These are phyloP conservation scores for Cydia amplana DNA, from an alignment of 1,140 invertebrate species.

Conservation along the genomic window DNA sequence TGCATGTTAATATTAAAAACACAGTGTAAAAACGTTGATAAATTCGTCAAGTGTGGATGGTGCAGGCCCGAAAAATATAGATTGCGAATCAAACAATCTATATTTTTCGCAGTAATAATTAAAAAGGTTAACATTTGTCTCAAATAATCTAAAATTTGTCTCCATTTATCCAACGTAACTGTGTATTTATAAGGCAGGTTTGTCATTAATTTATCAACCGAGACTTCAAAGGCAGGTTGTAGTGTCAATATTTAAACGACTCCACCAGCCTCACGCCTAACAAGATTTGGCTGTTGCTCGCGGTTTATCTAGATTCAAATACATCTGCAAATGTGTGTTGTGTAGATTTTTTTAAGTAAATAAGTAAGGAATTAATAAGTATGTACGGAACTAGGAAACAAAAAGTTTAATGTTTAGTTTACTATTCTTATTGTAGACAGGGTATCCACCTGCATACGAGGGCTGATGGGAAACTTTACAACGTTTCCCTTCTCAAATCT, in stretches of 20 bases:
- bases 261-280: constrained; percentile 22
- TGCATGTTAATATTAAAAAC: no score
- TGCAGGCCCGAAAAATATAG: no score
- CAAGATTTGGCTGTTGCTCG: constrained; percentile 31
- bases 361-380: not conserved
- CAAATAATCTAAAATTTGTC: not conserved
- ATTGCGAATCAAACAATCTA: no score
- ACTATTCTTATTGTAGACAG: no score
- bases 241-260: constrained; percentile 61
- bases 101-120: not conserved
- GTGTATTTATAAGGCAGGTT: not conserved
- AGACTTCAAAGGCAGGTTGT: constrained; percentile 56
- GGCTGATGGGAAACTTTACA: no score
- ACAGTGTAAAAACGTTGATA: no score
- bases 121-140: not conserved
- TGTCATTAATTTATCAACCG: constrained; percentile 41
- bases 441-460: no score
- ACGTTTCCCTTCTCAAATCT: no score
- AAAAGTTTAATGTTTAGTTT: no score
- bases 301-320: constrained; percentile 4
- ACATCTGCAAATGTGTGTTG: not conserved
- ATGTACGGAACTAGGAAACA: not conserved
- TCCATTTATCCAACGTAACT: not conserved
- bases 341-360: not conserved
- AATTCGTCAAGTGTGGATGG: no score